These are phyloP conservation scores for Solenopsis fugax DNA, from an alignment of 1,140 invertebrate genomes.

Conservation along the genomic window DNA sequence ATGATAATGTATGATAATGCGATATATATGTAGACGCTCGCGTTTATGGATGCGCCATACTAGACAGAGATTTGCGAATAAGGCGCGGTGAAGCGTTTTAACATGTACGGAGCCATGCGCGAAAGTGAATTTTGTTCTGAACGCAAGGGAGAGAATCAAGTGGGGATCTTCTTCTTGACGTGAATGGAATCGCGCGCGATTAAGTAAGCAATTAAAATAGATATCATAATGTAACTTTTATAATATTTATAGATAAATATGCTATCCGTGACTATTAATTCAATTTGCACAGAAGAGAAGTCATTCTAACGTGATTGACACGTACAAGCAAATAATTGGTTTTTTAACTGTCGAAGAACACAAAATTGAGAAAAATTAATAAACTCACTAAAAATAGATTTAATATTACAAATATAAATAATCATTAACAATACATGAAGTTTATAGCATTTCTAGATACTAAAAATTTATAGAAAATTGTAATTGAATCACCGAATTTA, in stretches of 20 bases:
- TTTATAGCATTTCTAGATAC: background rate
- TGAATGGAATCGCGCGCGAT: conserved; percentile 10
- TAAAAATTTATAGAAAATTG: background rate
- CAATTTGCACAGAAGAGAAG: background rate
- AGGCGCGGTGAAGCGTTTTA: background rate
- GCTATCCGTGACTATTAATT: conserved; percentile 15
- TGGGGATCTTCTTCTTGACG: background rate
- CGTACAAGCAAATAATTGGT: background rate
- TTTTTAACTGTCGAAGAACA: background rate
- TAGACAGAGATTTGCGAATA: conserved; percentile 48
- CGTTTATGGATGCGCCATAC: conserved; percentile 61
- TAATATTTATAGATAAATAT: background rate
- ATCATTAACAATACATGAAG: background rate
- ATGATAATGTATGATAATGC: conserved; percentile 76
- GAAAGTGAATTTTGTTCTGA: conserved; percentile 48
- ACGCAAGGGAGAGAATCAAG: conserved; percentile 6
- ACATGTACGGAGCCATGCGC: conserved; percentile 9
- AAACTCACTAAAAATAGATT: background rate
- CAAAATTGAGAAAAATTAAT: background rate
- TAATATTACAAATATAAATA: background rate
- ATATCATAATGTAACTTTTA: conserved; percentile 1
- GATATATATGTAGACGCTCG: conserved; percentile 63
- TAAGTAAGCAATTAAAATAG: conserved; percentile 22
- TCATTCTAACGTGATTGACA: background rate
- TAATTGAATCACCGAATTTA: background rate